phyloP scores from a whole-genome alignment of 2,113 vertebrate species.

The Brachyistius frenatus region DNA sequence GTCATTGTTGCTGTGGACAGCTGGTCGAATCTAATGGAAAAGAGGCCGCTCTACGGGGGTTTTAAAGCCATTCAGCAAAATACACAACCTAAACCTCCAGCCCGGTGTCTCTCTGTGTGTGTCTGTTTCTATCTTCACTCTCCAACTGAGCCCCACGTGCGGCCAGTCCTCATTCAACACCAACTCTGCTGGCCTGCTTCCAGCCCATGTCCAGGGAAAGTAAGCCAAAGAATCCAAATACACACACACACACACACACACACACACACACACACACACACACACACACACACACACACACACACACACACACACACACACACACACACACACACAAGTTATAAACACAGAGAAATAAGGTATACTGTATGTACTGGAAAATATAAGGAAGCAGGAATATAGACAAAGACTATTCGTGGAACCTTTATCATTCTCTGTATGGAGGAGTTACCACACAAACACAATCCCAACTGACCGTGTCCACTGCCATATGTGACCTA shows the following conservation, averaged over 20 bases:
- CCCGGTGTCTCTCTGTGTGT: constrained; percentile 31
- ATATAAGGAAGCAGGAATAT: constrained; percentile 6
- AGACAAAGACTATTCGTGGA: not conserved
- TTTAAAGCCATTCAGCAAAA: constrained; percentile 63
- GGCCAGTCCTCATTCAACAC: constrained; percentile 74
- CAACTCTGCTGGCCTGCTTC: constrained; percentile 61
- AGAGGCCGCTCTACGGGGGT: constrained; percentile 55
- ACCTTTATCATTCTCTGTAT: constrained; percentile 10
- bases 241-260: constrained; percentile 1
- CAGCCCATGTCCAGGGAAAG: constrained; percentile 55
- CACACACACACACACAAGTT: not conserved
- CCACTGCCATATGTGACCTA: constrained; percentile 53
- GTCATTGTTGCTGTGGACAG: constrained; percentile 65
- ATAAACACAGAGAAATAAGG: constrained; percentile 18
- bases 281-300: not conserved
- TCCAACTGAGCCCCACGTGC: constrained; percentile 63
- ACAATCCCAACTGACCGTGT: constrained; percentile 46
- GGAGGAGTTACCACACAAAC: constrained; percentile 31
- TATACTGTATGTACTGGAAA: not conserved
- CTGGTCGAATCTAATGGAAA: constrained; percentile 60
- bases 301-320: too few relatives aligned
- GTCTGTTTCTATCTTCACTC: constrained; percentile 56
- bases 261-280: too few relatives aligned
- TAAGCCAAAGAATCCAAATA: constrained; percentile 61
- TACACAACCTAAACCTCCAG: constrained; percentile 50